Evolutionary conservation across 2,888 invertebrate species (phyloP), one percentile per base, ranked within the genome.

Genomic region (Hanleya hanleyi): DNA sequence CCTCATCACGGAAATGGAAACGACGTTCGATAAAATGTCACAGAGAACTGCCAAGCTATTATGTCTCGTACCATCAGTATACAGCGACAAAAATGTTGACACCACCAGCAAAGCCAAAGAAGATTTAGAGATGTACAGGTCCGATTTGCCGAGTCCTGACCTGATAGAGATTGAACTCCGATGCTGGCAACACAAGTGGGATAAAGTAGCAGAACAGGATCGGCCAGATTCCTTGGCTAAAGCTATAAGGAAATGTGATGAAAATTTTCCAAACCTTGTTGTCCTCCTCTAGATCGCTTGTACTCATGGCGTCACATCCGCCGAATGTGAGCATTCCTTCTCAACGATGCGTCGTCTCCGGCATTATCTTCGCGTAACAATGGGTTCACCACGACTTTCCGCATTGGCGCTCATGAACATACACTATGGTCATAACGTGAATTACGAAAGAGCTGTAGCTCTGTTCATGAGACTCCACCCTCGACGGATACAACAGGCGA

Each of bases 401-500:
- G 36, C 26, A 6, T 32, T 70, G 41, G 71, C 71, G 22, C 68
- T 70, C 7, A 70, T 70, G 67, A 70, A 70, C 47, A 70, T 70
- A 22, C 71, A 70, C 50, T 67, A 68, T 67, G 41, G 71, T 26
- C 71, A 69, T 32, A 6, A 35, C 18, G 50, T 68, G 22, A 37
- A 70, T 70, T 62, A 68, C 18, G 32, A 70, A 33, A 47, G 47
- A 36, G 51, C 66, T 41, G 35, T 67, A 5, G 67, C 22, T 47
- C 33, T 70, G 26, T 69, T 68, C 37, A 32, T 47, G 22, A 12
- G 41, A 12, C 70, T 70, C 33, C 70, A 69, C 38, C 70, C 66
- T 15, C 65, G 70, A 6, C 68, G 67, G 18, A 77, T 87, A 36
- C 90, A 90, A 81, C 88, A 90, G 81, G 49, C 41, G 22, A 47